A percentile compares a stretch with the other conserved stretches of the same genome.
Conservation (phyloP, 2,888 invertebrate species). For the Itoplectis maculator region DNA sequence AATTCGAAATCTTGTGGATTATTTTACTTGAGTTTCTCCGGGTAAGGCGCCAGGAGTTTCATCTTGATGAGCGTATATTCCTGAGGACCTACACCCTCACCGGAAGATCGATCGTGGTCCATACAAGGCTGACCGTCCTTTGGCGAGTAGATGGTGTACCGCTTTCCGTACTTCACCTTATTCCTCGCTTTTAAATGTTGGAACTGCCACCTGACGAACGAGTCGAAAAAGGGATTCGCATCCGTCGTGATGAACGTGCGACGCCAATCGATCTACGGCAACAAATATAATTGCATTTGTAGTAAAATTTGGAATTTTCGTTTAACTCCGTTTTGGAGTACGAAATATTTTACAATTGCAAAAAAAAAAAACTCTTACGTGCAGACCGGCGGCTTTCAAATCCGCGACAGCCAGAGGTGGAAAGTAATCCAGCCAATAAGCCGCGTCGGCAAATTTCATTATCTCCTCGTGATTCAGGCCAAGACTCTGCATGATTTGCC, state of each 20-base stretch:
- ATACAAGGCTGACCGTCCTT: constrained; percentile 99
- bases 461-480: constrained; percentile 97
- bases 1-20: neutral
- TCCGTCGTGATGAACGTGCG: constrained; percentile 99
- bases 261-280: constrained; percentile 95
- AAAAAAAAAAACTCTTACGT: constrained; percentile 87
- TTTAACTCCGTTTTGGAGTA: neutral
- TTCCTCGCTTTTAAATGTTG: constrained; percentile 92
- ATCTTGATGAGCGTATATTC: constrained; percentile 99
- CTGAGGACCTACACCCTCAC: constrained; percentile 99
- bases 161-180: constrained; percentile 98
- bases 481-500: constrained; percentile 99
- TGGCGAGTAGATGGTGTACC: constrained; percentile 98
- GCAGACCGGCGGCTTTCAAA: constrained; percentile 94
- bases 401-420: constrained; percentile 96
- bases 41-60: constrained; percentile 91
- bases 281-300: constrained; percentile 16
- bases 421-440: constrained; percentile 98
- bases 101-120: constrained; percentile 98
- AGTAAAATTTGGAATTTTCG: neutral
- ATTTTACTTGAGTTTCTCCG: constrained; percentile 88
- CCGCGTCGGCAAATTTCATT: constrained; percentile 94
- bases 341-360: neutral
- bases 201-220: constrained; percentile 99
- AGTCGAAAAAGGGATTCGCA: constrained; percentile 98